Evolutionary conservation across 2,113 vertebrate genomes (phyloP).

Genomic region (Chiloscyllium plagiosum): DNA sequence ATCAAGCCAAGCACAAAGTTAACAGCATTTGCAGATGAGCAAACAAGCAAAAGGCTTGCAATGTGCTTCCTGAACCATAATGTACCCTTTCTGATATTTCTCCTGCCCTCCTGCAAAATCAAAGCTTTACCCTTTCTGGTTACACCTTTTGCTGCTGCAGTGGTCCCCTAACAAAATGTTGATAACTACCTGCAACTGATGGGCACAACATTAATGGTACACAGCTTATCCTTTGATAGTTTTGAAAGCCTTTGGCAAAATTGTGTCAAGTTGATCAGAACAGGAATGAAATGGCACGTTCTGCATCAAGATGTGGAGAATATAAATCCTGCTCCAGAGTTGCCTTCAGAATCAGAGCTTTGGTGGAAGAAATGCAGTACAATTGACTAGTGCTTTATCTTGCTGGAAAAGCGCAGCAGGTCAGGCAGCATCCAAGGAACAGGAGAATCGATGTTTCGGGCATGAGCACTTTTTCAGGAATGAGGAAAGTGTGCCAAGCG

Average conservation of each 20-base stretch:
- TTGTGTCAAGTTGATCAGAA: neutral
- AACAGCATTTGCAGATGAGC: neutral
- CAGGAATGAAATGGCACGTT: neutral
- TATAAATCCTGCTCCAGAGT: neutral
- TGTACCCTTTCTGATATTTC: neutral
- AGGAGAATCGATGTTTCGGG: too few relatives aligned
- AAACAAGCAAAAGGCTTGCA: too few relatives aligned
- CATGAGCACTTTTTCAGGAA: too few relatives aligned
- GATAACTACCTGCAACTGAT: neutral
- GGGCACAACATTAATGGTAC: neutral
- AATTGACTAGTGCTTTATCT: too few relatives aligned
- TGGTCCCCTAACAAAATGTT: neutral
- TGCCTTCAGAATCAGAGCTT: neutral
- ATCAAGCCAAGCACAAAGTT: neutral
- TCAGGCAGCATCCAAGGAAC: too few relatives aligned
- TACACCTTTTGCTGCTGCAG: neutral
- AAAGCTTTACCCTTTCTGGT: neutral
- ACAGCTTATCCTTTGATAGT: too few relatives aligned
- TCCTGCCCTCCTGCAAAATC: neutral
- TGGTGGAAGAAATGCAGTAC: neutral
- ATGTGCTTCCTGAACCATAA: too few relatives aligned
- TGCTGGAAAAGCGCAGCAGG: too few relatives aligned
- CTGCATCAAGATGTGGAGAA: neutral
- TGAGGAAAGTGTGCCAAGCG: too few relatives aligned
- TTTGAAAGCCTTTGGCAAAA: neutral